A percentile compares a stretch with the other conserved stretches of the same genome.
Evolutionary conservation across 1,140 invertebrate species (phyloP).

Genomic region (Aphelenchoides avenae): DNA sequence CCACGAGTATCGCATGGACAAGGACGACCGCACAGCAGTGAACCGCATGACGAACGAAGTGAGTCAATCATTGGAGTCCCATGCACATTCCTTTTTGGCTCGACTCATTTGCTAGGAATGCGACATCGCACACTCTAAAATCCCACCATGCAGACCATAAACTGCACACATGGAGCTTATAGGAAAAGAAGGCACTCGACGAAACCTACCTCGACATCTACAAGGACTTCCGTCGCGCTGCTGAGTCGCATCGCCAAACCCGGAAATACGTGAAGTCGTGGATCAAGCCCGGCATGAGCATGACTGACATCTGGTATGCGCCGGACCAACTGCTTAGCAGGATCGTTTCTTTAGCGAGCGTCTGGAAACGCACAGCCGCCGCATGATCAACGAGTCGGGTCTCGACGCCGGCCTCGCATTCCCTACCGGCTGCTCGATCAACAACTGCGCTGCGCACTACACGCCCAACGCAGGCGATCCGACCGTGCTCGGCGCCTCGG

Average conservation of each 20-base stretch:
- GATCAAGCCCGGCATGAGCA: conserved; percentile 96
- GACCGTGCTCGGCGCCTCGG: conserved; percentile 88
- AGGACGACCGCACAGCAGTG: conserved; percentile 50
- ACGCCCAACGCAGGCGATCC: conserved; percentile 96
- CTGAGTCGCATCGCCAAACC: conserved; percentile 92
- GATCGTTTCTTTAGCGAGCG: conserved; percentile 72
- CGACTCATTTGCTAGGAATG: too few species aligned
- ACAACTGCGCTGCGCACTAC: conserved; percentile 98
- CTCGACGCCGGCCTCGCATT: conserved; percentile 93
- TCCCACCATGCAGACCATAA: too few species aligned
- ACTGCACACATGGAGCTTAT: too few species aligned
- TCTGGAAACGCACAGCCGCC: conserved; percentile 82
- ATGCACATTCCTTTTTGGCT: too few species aligned
- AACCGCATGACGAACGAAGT: conserved; percentile 69
- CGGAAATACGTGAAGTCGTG: conserved; percentile 80
- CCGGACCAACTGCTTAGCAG: too few species aligned
- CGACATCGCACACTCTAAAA: too few species aligned
- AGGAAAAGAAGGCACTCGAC: conserved; percentile 75
- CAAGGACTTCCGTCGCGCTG: conserved; percentile 86
- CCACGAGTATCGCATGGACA: conserved; percentile 38
- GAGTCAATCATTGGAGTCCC: too few species aligned
- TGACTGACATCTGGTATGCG: conserved; percentile 87
- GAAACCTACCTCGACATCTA: conserved; percentile 73
- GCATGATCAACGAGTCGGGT: conserved; percentile 88
- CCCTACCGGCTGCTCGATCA: conserved; percentile 95